Conservation (phyloP, 2,113 vertebrate species). For the Phaetusa simplex region DNA sequence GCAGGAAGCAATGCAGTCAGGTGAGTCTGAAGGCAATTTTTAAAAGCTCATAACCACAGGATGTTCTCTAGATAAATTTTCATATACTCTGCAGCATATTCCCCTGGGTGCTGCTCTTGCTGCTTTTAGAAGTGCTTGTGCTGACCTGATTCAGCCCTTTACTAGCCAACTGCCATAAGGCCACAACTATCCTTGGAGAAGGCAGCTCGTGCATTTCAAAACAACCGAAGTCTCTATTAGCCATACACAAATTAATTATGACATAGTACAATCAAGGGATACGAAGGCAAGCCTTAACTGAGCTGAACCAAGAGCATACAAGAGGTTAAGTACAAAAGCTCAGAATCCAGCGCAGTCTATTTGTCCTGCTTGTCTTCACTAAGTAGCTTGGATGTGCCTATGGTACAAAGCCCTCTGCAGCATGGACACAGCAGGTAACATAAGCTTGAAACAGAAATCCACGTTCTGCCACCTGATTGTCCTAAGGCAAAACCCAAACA, state of each 20-base stretch:
- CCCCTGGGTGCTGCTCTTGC: not conserved
- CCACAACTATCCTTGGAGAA: not conserved
- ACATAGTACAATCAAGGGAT: not conserved
- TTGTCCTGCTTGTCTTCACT: not conserved
- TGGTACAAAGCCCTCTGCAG: not conserved
- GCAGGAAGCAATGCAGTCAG: not conserved
- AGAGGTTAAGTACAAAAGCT: not conserved
- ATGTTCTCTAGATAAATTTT: not conserved
- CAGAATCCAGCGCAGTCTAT: not conserved
- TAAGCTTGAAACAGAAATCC: not conserved
- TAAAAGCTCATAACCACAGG: not conserved
- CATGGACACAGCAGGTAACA: accelerated
- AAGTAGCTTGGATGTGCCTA: accelerated
- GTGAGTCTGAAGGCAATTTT: not conserved
- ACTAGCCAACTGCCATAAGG: not conserved
- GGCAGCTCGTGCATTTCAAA: not conserved
- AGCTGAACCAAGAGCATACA: not conserved
- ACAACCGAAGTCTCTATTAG: not conserved
- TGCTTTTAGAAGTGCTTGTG: not conserved
- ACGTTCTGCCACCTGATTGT: not conserved
- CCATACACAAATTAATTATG: not conserved
- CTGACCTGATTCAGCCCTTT: not conserved
- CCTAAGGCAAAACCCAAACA: not conserved
- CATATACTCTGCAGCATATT: not conserved
- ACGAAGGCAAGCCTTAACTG: accelerated